Conservation (phyloP, 2,888 invertebrate genomes). For the Epicampocera succincta region DNA sequence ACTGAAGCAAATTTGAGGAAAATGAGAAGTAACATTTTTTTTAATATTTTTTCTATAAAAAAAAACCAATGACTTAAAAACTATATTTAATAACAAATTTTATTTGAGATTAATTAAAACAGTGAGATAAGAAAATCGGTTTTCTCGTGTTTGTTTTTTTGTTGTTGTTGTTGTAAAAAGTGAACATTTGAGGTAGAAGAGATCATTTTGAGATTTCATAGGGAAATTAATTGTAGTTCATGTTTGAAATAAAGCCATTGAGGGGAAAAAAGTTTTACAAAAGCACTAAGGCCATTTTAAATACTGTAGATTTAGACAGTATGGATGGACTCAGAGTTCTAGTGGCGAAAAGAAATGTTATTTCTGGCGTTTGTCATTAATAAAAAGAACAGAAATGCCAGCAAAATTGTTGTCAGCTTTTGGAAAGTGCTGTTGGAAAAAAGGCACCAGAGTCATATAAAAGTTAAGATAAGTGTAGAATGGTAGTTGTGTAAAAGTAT, state of each 20-base stretch:
- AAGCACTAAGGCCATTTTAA: no score
- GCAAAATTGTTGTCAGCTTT: no score
- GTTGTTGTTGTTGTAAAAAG: neutral
- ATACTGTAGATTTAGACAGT: no score
- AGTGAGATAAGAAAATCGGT: conserved; percentile 12
- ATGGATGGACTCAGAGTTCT: no score
- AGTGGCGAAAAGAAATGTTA: no score
- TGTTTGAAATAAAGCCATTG: neutral
- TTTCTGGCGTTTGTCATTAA: no score
- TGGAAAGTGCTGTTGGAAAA: no score
- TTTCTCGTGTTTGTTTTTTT: neutral
- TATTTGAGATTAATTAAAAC: conserved; percentile 12
- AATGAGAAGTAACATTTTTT: conserved; percentile 46
- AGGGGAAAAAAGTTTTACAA: no score
- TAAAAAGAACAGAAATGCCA: no score
- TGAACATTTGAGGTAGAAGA: conserved; percentile 50
- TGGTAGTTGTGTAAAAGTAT: conserved; percentile 5
- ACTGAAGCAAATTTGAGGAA: conserved; percentile 53
- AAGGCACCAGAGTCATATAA: conserved; percentile 1
- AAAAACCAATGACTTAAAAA: conserved; percentile 58
- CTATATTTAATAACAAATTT: conserved; percentile 48
- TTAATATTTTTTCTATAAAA: conserved; percentile 40
- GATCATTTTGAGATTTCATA: conserved; percentile 39
- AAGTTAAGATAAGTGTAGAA: neutral
- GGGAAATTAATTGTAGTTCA: conserved; percentile 6